These are phyloP conservation scores for Brienomyrus brachyistius DNA, from an alignment of 2,113 vertebrate species.

Conservation along the genomic window DNA sequence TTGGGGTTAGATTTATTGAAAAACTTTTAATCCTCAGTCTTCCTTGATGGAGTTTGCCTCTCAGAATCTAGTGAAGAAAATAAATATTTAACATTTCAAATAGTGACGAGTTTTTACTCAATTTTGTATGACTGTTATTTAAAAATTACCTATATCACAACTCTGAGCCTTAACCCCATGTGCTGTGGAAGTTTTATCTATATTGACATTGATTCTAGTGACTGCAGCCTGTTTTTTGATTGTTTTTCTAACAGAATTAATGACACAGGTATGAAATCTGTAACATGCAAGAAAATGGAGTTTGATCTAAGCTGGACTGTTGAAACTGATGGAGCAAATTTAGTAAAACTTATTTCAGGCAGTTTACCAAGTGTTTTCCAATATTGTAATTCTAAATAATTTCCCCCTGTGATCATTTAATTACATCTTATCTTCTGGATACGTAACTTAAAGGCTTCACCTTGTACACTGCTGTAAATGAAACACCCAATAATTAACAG, in stretches of 20 bases:
- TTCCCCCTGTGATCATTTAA: neutral
- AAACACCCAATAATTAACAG: neutral
- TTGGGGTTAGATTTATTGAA: neutral
- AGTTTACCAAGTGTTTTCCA: neutral
- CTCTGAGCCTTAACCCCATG: neutral
- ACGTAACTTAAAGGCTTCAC: neutral
- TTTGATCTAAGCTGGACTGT: neutral
- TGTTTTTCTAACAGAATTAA: neutral
- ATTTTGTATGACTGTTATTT: neutral
- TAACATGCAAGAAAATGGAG: neutral
- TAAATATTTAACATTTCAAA: neutral
- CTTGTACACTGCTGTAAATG: neutral
- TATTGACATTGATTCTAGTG: neutral
- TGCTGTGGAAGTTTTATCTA: neutral
- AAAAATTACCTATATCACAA: neutral
- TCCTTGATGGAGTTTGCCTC: neutral
- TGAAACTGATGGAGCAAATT: neutral
- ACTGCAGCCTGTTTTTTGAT: neutral
- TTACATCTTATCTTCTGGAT: neutral
- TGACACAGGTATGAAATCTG: neutral
- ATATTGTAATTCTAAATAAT: neutral
- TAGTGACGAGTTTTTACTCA: neutral
- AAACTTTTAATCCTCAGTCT: neutral
- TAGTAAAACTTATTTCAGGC: neutral
- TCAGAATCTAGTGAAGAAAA: neutral